Base-by-base conservation (phyloP, 2,113 vertebrate genomes). In the Nibea albiflora region DNA sequence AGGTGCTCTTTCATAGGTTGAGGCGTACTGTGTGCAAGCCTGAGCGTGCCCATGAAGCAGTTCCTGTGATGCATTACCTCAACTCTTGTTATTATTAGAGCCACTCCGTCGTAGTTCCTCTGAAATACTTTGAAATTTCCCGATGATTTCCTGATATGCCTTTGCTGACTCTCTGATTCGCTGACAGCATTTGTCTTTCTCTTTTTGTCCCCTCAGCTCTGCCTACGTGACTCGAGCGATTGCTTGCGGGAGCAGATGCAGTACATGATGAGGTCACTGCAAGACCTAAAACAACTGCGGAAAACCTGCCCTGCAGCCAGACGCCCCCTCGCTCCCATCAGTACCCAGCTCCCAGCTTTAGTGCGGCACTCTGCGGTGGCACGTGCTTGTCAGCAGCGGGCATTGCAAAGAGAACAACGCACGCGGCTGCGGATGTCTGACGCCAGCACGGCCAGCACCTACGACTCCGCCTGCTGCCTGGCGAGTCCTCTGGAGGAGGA, bases 401-500 rank as follows among this genome's bases (percentile, higher is more conserved):
- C 80, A 1, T 26, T 92, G 49, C 89, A 89, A 60, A 84, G 94
- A 10, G 95, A 96, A n/a, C 91, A 84, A 4, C 91, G 90, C 1
- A 39, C 88, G 0, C 91, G 92, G 1, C 89, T 93, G 58, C 87
- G 89, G 75, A 94, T 86, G 56, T 96, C 95, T 0, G 94, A 96
- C 1, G 90, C 94, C 78, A 96, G 96, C 1, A 96, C 97, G 1
- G 94, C 95, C 50, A 96, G 95, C 56, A 94, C 95, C 6, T 96
- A 96, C 6, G 95, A 99, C 89, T 98, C 97, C 0, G 94, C 96
- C 70, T 97, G 96, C 92, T 97, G 96, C 86, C 85, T 97, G 83
- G 95, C 95, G 4, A 95, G 94, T 1, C 95, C 95, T 0, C 90
- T 93, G 7, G 96, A 97, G 66, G 96, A 96, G 46, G 88, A 91